A percentile compares a stretch with the other conserved stretches of the same genome.
Conservation (phyloP, 2,888 invertebrate genomes). For the Caenorhabditis becei region DNA sequence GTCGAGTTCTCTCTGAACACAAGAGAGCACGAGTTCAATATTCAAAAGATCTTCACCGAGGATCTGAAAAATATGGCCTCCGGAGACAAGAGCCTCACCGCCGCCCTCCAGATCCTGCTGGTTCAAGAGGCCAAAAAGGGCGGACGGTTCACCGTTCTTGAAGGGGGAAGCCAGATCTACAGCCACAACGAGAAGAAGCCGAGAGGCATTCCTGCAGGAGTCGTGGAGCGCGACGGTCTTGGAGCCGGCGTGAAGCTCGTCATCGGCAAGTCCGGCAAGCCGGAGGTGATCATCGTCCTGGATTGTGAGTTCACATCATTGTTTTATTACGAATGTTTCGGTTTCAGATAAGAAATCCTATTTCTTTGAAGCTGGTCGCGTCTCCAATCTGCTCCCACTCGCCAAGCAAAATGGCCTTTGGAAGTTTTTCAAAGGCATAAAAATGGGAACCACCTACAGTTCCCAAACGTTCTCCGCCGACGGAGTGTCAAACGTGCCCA, state of each 20-base stretch:
- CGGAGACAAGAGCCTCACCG: constrained; percentile 9
- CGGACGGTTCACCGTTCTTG: background rate
- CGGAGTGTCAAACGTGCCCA: background rate
- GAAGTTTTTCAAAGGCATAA: background rate
- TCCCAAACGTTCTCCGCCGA: background rate
- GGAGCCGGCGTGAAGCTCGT: constrained; percentile 21
- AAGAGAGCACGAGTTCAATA: background rate
- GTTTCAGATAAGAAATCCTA: constrained; percentile 25
- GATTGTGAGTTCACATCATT: constrained; percentile 19
- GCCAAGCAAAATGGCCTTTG: no score
- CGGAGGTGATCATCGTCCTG: background rate
- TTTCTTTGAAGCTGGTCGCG: constrained; percentile 10
- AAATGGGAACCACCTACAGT: constrained; percentile 1
- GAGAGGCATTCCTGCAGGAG: background rate
- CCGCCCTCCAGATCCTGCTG: constrained; percentile 18
- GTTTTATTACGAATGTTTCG: background rate
- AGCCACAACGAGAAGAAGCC: background rate
- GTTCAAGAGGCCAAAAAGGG: constrained; percentile 1
- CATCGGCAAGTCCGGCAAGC: background rate
- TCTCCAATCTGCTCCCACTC: background rate
- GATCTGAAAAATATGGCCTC: background rate
- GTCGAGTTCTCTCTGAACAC: background rate
- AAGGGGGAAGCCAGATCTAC: constrained; percentile 17
- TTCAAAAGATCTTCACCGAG: background rate
- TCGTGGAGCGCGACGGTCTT: constrained; percentile 1